These are phyloP conservation scores for Pseudois nayaur DNA, from an alignment of 2,113 vertebrate species.

Conservation along the genomic window DNA sequence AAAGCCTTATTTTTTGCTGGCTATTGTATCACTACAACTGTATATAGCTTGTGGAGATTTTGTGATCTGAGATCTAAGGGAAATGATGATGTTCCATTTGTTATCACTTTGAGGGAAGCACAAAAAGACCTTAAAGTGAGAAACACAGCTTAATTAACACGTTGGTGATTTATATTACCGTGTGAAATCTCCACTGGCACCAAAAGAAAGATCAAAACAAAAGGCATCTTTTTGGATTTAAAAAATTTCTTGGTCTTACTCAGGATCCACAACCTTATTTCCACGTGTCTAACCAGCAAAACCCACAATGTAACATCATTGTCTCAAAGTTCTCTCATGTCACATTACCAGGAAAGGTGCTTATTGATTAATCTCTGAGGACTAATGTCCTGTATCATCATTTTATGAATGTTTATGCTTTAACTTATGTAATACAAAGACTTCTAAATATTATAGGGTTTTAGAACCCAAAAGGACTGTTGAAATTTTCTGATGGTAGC, in stretches of 20 bases:
- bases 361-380: constrained; percentile 31
- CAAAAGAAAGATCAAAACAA: constrained; percentile 49
- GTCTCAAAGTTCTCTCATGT: background rate
- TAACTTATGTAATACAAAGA: background rate
- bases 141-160: constrained; percentile 67
- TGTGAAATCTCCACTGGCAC: constrained; percentile 49
- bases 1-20: constrained; percentile 37
- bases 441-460: background rate
- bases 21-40: constrained; percentile 49
- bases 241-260: background rate
- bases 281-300: constrained; percentile 38
- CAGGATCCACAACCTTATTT: constrained; percentile 39
- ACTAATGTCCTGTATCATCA: background rate
- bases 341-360: background rate
- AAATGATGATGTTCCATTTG: constrained; percentile 65
- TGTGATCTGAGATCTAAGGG: constrained; percentile 60
- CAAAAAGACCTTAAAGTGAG: constrained; percentile 52
- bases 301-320: background rate
- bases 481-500: background rate
- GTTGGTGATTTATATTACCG: constrained; percentile 54
- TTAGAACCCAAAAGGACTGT: background rate
- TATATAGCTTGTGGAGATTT: constrained; percentile 61
- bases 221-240: constrained; percentile 35
- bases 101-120: constrained; percentile 62
- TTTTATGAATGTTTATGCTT: background rate